These are phyloP conservation scores for Meganola albula DNA, from an alignment of 2,888 invertebrate species.

Conservation along the genomic window DNA sequence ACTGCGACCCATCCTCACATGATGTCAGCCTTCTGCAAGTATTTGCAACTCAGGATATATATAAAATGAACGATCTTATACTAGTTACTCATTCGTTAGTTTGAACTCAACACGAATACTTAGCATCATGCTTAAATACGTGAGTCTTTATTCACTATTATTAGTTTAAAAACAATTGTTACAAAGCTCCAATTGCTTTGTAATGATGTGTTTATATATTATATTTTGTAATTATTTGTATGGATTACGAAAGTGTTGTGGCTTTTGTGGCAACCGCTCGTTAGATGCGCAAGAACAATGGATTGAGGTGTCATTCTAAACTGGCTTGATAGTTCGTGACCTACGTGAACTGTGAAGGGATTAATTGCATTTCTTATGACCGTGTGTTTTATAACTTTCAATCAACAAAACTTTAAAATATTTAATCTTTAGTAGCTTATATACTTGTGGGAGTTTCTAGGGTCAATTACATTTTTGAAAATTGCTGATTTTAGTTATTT, in stretches of 20 bases:
- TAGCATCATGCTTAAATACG: conserved; percentile 74
- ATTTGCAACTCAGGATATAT: conserved; percentile 60
- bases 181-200: conserved; percentile 23
- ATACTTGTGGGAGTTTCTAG: too few relatives aligned
- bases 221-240: conserved; percentile 27
- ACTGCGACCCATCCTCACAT: conserved; percentile 51
- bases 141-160: conserved; percentile 55
- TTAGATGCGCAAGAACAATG: conserved; percentile 32
- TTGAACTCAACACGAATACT: conserved; percentile 68
- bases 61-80: conserved; percentile 67
- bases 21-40: conserved; percentile 64
- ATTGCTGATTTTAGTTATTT: too few relatives aligned
- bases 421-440: too few relatives aligned
- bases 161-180: conserved; percentile 26
- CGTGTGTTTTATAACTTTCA: too few relatives aligned
- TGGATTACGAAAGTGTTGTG: conserved; percentile 41
- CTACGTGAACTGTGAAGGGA: too few relatives aligned
- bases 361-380: too few relatives aligned
- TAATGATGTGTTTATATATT: conserved; percentile 23
- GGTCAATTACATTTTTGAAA: too few relatives aligned
- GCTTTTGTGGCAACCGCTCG: conserved; percentile 27
- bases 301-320: conserved; percentile 27
- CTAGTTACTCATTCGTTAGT: conserved; percentile 72
- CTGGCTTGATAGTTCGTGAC: conserved; percentile 27
- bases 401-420: too few relatives aligned